phyloP scores from a whole-genome alignment of 2,888 invertebrate genomes.

The Heteromyza rotundicornis region DNA sequence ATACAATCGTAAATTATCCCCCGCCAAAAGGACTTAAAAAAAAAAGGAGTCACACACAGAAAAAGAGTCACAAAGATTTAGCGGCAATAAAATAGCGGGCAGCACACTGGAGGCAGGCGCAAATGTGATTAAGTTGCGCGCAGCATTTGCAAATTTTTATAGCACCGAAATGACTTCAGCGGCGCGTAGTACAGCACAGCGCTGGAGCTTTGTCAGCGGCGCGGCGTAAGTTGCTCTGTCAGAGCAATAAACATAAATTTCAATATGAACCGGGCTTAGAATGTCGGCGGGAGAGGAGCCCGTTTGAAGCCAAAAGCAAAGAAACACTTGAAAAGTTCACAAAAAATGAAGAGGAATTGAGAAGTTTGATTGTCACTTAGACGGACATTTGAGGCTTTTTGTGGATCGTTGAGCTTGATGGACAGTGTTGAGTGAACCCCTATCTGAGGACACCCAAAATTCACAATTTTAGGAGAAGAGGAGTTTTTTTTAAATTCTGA shows the following conservation, averaged over 20 bases:
- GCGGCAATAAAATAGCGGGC: neutral
- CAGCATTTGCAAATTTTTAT: conserved; percentile 27
- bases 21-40: too few species aligned
- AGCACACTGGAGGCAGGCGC: conserved; percentile 10
- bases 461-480: too few species aligned
- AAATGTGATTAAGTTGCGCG: conserved; percentile 34
- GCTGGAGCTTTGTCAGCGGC: neutral
- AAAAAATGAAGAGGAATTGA: too few species aligned
- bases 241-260: conserved; percentile 35
- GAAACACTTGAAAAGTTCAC: neutral
- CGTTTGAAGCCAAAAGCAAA: neutral
- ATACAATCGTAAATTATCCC: too few species aligned
- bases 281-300: neutral
- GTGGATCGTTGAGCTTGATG: too few species aligned
- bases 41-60: too few species aligned
- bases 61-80: too few species aligned
- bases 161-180: conserved; percentile 16
- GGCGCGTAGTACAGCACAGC: neutral
- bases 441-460: too few species aligned
- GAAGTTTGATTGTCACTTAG: too few species aligned
- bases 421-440: too few species aligned
- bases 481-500: too few species aligned
- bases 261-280: conserved; percentile 12
- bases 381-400: too few species aligned
- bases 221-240: conserved; percentile 22